Evolutionary conservation across 2,797 vertebrate species (phyloP).

Genomic region (Pseudochirops corinnae): DNA sequence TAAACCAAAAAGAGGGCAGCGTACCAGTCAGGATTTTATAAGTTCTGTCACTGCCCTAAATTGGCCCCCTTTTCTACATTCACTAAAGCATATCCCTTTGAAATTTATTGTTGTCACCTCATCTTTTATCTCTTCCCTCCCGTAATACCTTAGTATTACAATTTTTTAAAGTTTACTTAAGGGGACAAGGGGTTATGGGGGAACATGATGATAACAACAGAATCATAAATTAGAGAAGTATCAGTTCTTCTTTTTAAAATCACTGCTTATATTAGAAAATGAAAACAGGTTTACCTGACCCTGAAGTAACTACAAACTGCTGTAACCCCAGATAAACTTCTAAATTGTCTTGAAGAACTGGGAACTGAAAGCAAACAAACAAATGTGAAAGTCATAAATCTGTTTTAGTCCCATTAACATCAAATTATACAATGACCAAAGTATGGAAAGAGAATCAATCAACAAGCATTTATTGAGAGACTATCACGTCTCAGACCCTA

Average conservation of each 20-base stretch:
- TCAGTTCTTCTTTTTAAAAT: conserved; percentile 17
- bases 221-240: conserved; percentile 1
- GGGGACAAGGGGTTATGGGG: accelerated
- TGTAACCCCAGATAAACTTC: conserved; percentile 97
- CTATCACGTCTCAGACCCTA: not conserved
- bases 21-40: not conserved
- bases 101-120: not conserved
- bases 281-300: conserved; percentile 86
- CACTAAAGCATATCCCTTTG: not conserved
- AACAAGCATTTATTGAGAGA: not conserved
- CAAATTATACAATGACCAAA: conserved; percentile 20
- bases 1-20: not conserved
- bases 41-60: conserved; percentile 7
- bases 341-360: conserved; percentile 96
- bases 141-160: not conserved
- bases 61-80: not conserved
- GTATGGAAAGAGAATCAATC: not conserved
- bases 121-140: conserved; percentile 6
- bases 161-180: not conserved
- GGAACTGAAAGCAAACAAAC: conserved; percentile 88
- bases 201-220: conserved; percentile 33
- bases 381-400: conserved; percentile 45
- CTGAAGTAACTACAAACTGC: conserved; percentile 93
- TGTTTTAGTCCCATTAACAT: conserved; percentile 56
- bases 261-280: conserved; percentile 36